Conservation (phyloP, 1,140 invertebrate species). For the Drosophila biarmipes region DNA sequence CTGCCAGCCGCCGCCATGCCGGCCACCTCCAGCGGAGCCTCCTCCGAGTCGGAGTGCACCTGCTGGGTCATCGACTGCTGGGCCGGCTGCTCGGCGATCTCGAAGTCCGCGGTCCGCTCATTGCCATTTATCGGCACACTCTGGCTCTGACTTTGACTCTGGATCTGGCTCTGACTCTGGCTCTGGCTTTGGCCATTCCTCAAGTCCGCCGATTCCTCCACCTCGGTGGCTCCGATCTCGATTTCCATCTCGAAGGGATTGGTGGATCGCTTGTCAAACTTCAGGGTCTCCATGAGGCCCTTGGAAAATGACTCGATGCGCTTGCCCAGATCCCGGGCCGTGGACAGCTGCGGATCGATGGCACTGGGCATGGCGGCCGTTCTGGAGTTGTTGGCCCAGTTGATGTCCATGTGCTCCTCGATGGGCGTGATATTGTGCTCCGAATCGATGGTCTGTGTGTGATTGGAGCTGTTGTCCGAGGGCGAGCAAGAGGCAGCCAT, state of each 20-base stretch:
- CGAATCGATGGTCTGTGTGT: conserved; percentile 86
- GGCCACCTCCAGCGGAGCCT: conserved; percentile 35
- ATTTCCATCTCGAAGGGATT: conserved; percentile 84
- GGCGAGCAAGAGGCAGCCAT: conserved; percentile 84
- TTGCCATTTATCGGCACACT: conserved; percentile 76
- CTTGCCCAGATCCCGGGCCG: conserved; percentile 77
- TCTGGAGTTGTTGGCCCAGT: conserved; percentile 82
- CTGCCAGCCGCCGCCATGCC: conserved; percentile 30
- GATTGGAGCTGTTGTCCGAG: conserved; percentile 86
- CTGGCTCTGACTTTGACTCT: conserved; percentile 59
- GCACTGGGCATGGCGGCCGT: conserved; percentile 62
- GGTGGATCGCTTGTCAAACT: conserved; percentile 83
- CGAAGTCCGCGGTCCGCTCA: conserved; percentile 69
- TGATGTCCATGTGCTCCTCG: conserved; percentile 84
- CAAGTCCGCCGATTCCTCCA: conserved; percentile 74
- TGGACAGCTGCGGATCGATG: conserved; percentile 69
- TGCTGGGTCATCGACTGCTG: conserved; percentile 4
- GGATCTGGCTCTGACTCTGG: conserved; percentile 3
- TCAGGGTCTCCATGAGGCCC: conserved; percentile 82
- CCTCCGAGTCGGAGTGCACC: conserved; percentile 72
- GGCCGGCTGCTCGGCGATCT: conserved; percentile 58
- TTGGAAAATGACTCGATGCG: conserved; percentile 84
- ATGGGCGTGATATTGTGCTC: conserved; percentile 84
- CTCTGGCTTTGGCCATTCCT: conserved; percentile 61
- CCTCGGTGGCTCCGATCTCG: conserved; percentile 82